Evolutionary conservation across 2,888 invertebrate species (phyloP), one percentile per base, ranked within the genome.

Genomic region (Seira musarum): DNA sequence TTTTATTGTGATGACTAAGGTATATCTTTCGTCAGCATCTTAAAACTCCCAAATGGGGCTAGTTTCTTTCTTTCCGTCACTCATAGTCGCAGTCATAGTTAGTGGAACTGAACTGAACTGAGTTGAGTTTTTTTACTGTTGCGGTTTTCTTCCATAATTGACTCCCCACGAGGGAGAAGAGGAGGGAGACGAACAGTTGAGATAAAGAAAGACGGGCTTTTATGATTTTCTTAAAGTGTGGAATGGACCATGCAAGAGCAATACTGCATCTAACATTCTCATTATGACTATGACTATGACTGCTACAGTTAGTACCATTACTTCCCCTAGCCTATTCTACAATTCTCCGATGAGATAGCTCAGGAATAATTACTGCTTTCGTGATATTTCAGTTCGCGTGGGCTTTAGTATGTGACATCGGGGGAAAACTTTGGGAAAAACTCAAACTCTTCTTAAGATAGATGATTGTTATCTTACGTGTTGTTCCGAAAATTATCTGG

Each of bases 31-130:
- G 60, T 57, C 57, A 71, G 78, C 49, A 49, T 70, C 70, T 61
- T 70, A 15, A 35, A 46, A 21, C 17, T 63, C 30, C 30, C 30
- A 30, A 30, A 30, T 57, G 69, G 57, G 22, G 25, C 19, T 64
- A 22, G 49, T 64, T 57, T 64, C 35, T 13, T 21, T 17, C 25
- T 25, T 53, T 30, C 25, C 25, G 30, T 63, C 68, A 68, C 75
- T 75, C 68, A 75, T 75, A 75, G 68, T 75, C 68, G n/a, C n/a
- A n/a, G 75, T n/a, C 60, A 68, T 75, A 68, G 67, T 67, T 75
- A 75, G 63, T 66, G 73, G 57, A 53, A 17, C 17, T 60, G 10
- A n/a, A 5, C 17, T 60, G 6, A 10, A 57, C 5, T 19, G 57
- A 6, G 17, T 6, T 57, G 57, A n/a, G 17, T 17, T 25, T 15